These are phyloP conservation scores for Dicrurus megarhynchus DNA, from an alignment of 2,113 vertebrate species.

Conservation along the genomic window DNA sequence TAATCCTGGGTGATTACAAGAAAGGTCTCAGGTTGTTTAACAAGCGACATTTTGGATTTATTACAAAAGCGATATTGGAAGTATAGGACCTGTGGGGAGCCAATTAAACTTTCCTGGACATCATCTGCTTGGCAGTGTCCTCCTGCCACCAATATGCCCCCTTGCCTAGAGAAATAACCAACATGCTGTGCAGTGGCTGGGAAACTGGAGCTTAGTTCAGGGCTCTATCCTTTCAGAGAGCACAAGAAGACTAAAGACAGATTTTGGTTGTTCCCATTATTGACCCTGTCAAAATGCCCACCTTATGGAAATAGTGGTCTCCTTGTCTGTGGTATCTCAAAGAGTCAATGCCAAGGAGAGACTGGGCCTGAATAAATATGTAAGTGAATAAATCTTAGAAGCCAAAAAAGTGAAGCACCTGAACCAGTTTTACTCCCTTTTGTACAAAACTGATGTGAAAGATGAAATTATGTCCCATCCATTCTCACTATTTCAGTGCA, in stretches of 20 bases:
- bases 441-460: neutral
- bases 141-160: neutral
- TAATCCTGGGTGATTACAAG: conserved; percentile 54
- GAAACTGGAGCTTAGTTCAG: neutral
- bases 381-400: neutral
- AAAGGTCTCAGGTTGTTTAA: conserved; percentile 51
- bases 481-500: neutral
- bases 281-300: neutral
- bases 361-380: neutral
- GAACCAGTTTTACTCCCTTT: neutral
- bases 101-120: conserved; percentile 47
- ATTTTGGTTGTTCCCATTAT: neutral
- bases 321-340: neutral
- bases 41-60: conserved; percentile 41
- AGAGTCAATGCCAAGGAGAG: neutral
- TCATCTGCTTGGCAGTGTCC: neutral
- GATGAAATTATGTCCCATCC: neutral
- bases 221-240: neutral
- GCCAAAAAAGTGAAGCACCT: neutral
- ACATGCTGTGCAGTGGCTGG: neutral
- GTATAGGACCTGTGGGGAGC: conserved; percentile 24
- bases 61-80: neutral
- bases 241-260: neutral
- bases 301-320: neutral
- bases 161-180: neutral